Percentiles rank a stretch among this genome's conserved stretches.
Evolutionary conservation across 30 jellyfish, hydroid and myxozoan species (phyloP).

Genomic region (Haliclystus octoradiatus): DNA sequence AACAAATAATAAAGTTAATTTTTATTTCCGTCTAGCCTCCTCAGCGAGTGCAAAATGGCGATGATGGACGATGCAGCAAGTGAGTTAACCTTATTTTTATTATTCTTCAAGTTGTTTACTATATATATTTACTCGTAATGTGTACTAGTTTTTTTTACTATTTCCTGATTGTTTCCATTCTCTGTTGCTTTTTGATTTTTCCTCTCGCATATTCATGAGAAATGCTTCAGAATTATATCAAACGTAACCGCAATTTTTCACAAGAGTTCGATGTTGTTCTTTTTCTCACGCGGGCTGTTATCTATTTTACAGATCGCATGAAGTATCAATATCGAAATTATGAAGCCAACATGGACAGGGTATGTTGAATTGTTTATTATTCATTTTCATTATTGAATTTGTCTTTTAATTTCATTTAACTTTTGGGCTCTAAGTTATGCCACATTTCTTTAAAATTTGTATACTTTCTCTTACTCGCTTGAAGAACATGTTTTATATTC

Average conservation of each 20-base stretch:
- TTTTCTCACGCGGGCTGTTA: neutral
- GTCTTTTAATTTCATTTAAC: neutral
- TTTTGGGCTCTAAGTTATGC: conserved; percentile 1
- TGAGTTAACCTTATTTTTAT: conserved; percentile 8
- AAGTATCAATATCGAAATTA: conserved; percentile 77
- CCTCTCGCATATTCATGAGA: neutral
- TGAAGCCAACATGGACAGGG: conserved; percentile 71
- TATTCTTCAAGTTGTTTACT: no score
- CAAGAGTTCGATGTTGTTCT: neutral
- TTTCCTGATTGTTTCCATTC: no score
- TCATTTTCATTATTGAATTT: neutral
- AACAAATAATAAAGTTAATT: neutral
- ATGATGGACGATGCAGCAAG: conserved; percentile 93
- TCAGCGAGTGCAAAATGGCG: conserved; percentile 13
- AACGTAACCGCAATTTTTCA: neutral
- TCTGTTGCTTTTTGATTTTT: neutral
- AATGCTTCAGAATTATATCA: neutral
- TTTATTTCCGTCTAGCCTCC: neutral
- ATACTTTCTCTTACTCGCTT: neutral
- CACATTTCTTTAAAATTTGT: neutral
- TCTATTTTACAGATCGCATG: conserved; percentile 40
- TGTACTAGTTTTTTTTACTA: neutral
- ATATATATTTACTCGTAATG: no score
- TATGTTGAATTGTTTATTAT: neutral
- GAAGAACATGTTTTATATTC: neutral